Base-by-base conservation (phyloP, 2,797 vertebrate species). In the Melanogrammus aeglefinus region DNA sequence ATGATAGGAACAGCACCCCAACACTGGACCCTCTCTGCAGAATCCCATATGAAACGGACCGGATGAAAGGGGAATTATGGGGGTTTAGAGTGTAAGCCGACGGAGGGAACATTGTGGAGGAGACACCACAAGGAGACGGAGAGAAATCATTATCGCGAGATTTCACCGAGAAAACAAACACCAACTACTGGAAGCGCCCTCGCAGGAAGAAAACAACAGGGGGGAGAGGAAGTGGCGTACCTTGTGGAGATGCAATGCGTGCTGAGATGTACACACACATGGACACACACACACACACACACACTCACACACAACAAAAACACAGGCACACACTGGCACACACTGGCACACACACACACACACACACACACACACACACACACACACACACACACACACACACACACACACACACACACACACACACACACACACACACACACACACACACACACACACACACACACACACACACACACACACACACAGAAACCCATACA, bases 31-130 rank as follows among this genome's bases (percentile, higher is more conserved):
- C 86, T 6, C 21, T 72, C 39, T 80, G 84, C 87, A 82, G 82
- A 79, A 84, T 79, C 85, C 83, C 81, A 92, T 87, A 84, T 86
- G 85, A 87, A 82, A 87, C 87, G 36, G 36, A 6, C 85, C 84
- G 39, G 80, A 78, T 88, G 89, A 81, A 85, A 88, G 86, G 80
- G 80, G 91, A 91, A 91, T 92, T 92, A 91, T 80, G 75, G 82
- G 90, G 90, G 85, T 89, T 89, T 88, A 88, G 83, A 39, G 78
- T 75, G 86, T 91, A 91, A 91, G 88, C 84, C 85, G 88, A 90
- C 91, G 88, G 89, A 86, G 85, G 85, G 91, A 91, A 92, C 89
- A 92, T 92, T 91, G 83, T 85, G 83, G 81, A 73, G 82, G 84
- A 87, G 85, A 84, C 78, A 75, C 82, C 85, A 27, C 16, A 57